A percentile compares a stretch with the other conserved stretches of the same genome.
phyloP scores from a whole-genome alignment of 2,888 invertebrate genomes.

The Cephus nigrinus region DNA sequence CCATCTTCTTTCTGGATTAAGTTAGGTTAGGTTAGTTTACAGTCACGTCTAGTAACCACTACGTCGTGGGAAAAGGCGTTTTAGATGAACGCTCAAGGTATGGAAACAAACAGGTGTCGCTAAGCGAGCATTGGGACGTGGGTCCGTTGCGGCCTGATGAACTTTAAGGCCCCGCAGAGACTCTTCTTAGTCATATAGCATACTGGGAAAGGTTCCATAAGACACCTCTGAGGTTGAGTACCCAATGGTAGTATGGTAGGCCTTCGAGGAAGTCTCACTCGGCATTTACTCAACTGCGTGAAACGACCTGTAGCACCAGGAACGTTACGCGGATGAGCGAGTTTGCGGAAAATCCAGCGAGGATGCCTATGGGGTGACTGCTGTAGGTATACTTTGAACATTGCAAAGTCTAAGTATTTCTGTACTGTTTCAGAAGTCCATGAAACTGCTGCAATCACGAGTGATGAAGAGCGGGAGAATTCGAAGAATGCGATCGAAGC shows the following conservation, averaged over 20 bases:
- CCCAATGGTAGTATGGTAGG: background rate
- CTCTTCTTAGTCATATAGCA: background rate
- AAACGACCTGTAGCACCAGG: background rate
- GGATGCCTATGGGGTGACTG: background rate
- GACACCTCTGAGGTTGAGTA: background rate
- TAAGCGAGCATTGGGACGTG: background rate
- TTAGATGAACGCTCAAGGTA: background rate
- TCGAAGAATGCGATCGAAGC: slow-evolving; percentile 29
- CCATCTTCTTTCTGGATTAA: background rate
- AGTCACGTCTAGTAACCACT: background rate
- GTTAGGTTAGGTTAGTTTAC: background rate
- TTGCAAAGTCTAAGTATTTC: background rate
- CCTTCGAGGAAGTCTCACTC: background rate
- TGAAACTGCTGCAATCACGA: background rate
- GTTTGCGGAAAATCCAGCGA: background rate
- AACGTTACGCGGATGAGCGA: background rate
- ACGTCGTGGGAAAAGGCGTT: background rate
- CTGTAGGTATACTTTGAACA: background rate
- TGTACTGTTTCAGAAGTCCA: background rate
- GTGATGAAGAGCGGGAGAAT: slow-evolving; percentile 9
- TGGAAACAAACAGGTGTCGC: background rate
- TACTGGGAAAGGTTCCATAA: background rate
- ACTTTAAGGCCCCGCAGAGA: background rate
- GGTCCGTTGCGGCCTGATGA: background rate
- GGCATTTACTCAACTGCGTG: background rate